Conservation (phyloP, 2,797 vertebrate genomes). For the Gambusia yucatana region DNA sequence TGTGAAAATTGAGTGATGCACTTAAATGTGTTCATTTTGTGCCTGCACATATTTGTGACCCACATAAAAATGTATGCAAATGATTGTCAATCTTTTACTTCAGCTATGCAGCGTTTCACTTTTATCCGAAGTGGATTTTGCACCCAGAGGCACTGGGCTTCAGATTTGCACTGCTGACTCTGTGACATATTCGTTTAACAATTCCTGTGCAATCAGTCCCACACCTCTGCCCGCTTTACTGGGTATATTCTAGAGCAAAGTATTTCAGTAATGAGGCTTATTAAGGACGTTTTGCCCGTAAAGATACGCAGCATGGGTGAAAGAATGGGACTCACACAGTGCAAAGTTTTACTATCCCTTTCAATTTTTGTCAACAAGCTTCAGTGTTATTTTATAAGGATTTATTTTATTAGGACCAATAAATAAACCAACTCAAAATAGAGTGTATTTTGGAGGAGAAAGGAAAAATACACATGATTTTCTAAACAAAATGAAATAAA, state of each 20-base stretch:
- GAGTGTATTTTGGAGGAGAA: background rate
- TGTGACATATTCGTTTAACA: constrained; percentile 52
- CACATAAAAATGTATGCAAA: constrained; percentile 19
- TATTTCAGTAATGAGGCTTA: constrained; percentile 30
- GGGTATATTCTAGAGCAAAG: constrained; percentile 38
- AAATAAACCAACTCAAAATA: background rate
- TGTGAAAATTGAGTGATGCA: background rate
- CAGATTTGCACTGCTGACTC: constrained; percentile 38
- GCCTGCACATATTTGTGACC: constrained; percentile 10
- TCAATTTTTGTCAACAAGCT: background rate
- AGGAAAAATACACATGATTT: background rate
- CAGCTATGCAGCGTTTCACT: constrained; percentile 29
- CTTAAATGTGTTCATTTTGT: background rate
- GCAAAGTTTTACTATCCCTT: background rate
- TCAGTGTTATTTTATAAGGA: background rate
- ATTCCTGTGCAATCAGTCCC: constrained; percentile 41
- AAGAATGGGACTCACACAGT: background rate
- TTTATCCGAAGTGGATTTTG: constrained; percentile 57
- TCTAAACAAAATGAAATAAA: background rate
- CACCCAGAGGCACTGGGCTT: constrained; percentile 30
- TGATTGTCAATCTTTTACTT: constrained; percentile 37
- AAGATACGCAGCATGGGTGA: background rate
- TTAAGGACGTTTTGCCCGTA: background rate
- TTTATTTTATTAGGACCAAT: background rate
- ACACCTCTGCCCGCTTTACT: constrained; percentile 20